Base-by-base conservation (phyloP, 2,113 vertebrate genomes). In the Phalacrocorax carbo region DNA sequence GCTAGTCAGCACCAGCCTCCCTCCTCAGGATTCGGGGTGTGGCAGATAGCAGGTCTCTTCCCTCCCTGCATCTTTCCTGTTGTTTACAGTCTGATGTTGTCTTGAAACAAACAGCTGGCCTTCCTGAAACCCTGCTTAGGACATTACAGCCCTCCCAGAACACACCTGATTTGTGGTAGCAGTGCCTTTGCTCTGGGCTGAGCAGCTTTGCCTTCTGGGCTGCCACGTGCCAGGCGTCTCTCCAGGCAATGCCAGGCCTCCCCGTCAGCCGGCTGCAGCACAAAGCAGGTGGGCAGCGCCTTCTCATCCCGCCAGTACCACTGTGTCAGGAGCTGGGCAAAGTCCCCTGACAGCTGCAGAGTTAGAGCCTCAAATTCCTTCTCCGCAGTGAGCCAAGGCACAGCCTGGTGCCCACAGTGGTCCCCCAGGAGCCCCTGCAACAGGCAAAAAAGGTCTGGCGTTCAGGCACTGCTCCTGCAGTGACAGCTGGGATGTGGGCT, bases 381-480 rank as follows among this genome's bases (percentile, higher is more conserved):
- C 77, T 98, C 98, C 4, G 93, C 87, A 9, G 99, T 96, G 71
- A 97, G 64, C 1, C 21, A 85, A 38, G 99, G 99, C 49, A 98
- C 58, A 2, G 97, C 79, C 3, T 98, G 96, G 65, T 97, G 97
- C 7, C 98, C 98, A 0, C 99, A 99, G n/a, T 96, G 96, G 96
- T 98, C 97, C 46, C 99, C 98, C 52, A 99, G 84, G 34, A 99
- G 97, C 44, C 97, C 99, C 99, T 99, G 91, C 20, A 32, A 27
- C 29, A 57, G 49, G 87, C 40, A 64, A 7, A 75, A 81, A 86
- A 75, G 55, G 36, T 36, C 57, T 0, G 4, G 49, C 19, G 7
- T 52, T 42, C 55, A 19, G 58, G 57, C 44, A 21, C 12, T 60
- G 29, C 65, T n/a, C 6, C 48, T 55, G 66, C 19, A 6, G 68